A percentile compares a stretch with the other conserved stretches of the same genome.
phyloP scores from a whole-genome alignment of 64 coral and sea anemone genomes.

The Actinia equina region DNA sequence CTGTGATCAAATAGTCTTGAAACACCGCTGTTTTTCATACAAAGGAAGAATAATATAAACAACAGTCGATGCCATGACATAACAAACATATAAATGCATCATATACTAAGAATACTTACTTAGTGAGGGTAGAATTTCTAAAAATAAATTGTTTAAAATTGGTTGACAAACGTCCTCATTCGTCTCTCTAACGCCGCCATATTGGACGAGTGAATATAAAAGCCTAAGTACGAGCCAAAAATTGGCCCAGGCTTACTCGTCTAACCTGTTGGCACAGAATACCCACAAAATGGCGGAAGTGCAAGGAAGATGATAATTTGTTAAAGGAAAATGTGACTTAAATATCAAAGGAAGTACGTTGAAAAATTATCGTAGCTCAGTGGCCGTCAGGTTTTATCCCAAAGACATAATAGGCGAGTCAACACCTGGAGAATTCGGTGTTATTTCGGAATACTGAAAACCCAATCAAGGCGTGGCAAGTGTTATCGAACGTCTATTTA shows the following conservation, averaged over 20 bases:
- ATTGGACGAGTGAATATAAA: background rate
- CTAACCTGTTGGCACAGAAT: background rate
- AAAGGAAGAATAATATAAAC: background rate
- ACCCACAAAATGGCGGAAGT: slow-evolving; percentile 20
- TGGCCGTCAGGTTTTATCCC: background rate
- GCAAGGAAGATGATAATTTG: background rate
- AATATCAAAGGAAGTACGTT: too few relatives aligned
- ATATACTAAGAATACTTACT: background rate
- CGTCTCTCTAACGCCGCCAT: background rate
- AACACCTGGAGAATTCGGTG: too few relatives aligned
- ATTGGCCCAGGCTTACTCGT: background rate
- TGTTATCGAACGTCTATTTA: background rate
- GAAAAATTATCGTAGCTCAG: background rate
- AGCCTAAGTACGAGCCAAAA: background rate
- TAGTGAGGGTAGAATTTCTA: background rate
- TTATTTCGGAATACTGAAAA: background rate
- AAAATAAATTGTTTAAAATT: background rate
- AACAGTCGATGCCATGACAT: background rate
- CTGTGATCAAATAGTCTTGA: too few relatives aligned
- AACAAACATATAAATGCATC: background rate
- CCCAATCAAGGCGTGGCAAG: background rate
- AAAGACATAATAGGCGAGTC: background rate
- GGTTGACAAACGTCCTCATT: background rate
- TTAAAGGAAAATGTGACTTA: background rate
- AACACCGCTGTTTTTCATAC: background rate